Percentiles rank a stretch among this genome's conserved stretches.
Evolutionary conservation across 1,140 invertebrate genomes (phyloP).

Genomic region (Gryon sp.): DNA sequence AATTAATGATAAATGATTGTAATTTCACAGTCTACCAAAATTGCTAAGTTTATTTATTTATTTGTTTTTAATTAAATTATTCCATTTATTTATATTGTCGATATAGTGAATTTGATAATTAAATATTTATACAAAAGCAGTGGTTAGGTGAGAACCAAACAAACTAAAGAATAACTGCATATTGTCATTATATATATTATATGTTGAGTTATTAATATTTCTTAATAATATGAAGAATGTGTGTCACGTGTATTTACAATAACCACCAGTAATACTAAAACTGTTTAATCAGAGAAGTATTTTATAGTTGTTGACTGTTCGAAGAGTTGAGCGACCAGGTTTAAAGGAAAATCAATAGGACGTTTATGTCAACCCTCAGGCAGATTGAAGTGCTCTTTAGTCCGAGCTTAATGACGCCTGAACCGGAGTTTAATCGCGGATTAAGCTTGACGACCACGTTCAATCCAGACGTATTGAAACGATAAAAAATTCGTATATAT

Average conservation of each 20-base stretch:
- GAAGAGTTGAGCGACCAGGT: conserved; percentile 69
- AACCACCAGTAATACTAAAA: conserved; percentile 66
- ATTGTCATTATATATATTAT: no score
- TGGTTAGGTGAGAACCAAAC: no score
- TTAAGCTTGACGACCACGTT: conserved; percentile 69
- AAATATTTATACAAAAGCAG: no score
- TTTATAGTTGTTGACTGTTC: conserved; percentile 67
- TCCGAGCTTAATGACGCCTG: conserved; percentile 75
- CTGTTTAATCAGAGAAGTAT: conserved; percentile 64
- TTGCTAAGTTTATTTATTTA: no score
- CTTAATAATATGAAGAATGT: conserved; percentile 9
- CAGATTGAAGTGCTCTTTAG: conserved; percentile 75
- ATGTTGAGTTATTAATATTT: neutral
- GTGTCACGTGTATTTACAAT: conserved; percentile 32
- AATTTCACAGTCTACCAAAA: no score
- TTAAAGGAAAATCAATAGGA: conserved; percentile 75
- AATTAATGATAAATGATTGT: no score
- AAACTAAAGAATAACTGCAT: no score
- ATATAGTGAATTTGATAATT: no score
- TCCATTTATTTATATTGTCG: no score
- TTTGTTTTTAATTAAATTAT: no score
- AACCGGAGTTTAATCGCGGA: conserved; percentile 75
- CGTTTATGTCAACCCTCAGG: conserved; percentile 70
- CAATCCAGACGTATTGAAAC: conserved; percentile 62
- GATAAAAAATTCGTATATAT: conserved; percentile 66